Percentiles rank a stretch among this genome's conserved stretches.
Evolutionary conservation across 2,797 vertebrate genomes (phyloP).

Genomic region (Craterocephalus amniculus): DNA sequence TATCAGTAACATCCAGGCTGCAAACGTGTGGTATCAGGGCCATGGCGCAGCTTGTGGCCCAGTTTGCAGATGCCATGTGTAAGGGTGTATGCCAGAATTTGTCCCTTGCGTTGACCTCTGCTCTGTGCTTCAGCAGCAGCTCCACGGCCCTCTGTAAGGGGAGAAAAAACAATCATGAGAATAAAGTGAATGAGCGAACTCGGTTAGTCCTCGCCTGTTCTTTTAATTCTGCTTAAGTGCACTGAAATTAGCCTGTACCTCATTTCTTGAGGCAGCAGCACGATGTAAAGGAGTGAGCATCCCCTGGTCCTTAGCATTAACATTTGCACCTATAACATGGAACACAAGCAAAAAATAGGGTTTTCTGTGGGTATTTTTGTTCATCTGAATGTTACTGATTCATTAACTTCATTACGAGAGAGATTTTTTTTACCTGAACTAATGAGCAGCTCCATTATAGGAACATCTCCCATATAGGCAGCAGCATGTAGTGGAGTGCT

Average conservation of each 20-base stretch:
- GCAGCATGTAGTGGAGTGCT: slow-evolving; percentile 95
- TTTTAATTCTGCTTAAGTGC: neutral
- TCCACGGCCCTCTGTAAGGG: slow-evolving; percentile 87
- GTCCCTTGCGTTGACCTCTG: slow-evolving; percentile 90
- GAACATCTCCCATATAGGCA: slow-evolving; percentile 92
- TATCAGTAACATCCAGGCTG: slow-evolving; percentile 89
- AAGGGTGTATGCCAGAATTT: slow-evolving; percentile 94
- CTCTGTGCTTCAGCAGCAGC: slow-evolving; percentile 89
- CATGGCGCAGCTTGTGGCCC: slow-evolving; percentile 89
- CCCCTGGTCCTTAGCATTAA: slow-evolving; percentile 92
- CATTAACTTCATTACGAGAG: too few relatives aligned
- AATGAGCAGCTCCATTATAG: slow-evolving; percentile 92
- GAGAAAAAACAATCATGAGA: neutral
- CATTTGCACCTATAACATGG: slow-evolving; percentile 87
- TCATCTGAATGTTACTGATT: slow-evolving; percentile 1
- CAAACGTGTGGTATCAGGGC: slow-evolving; percentile 87
- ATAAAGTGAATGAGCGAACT: slow-evolving; percentile 6
- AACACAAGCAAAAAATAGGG: neutral
- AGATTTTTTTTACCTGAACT: slow-evolving; percentile 87
- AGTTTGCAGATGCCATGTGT: slow-evolving; percentile 93
- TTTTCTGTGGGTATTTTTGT: neutral
- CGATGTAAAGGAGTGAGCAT: slow-evolving; percentile 94
- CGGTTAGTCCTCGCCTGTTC: neutral
- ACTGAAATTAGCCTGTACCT: slow-evolving; percentile 77
- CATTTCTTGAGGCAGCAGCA: slow-evolving; percentile 92